phyloP scores from a whole-genome alignment of 2,797 vertebrate genomes.

The Poeciliopsis infans region DNA sequence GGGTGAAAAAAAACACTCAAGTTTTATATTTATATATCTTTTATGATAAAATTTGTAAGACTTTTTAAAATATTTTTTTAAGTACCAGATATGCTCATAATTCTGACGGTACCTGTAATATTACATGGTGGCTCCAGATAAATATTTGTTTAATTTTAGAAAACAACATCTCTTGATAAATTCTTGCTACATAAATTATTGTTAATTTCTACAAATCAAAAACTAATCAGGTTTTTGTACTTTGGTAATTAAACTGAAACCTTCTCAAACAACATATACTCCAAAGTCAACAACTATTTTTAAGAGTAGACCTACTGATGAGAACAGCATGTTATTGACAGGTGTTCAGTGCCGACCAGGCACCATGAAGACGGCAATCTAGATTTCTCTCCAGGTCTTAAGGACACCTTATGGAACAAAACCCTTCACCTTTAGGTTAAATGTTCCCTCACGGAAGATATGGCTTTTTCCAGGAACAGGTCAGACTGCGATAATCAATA shows the following conservation, averaged over 20 bases:
- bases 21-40: too few species aligned
- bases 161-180: neutral
- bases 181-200: neutral
- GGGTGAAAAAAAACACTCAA: neutral
- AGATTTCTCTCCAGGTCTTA: slow-evolving; percentile 39
- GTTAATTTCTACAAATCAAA: neutral
- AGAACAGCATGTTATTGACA: neutral
- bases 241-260: neutral
- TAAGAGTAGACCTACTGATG: neutral
- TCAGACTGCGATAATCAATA: slow-evolving; percentile 67
- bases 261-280: neutral
- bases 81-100: neutral
- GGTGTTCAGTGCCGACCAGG: slow-evolving; percentile 22
- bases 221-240: neutral
- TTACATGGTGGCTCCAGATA: neutral
- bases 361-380: slow-evolving; percentile 8
- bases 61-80: neutral
- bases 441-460: slow-evolving; percentile 56
- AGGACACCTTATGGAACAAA: slow-evolving; percentile 63
- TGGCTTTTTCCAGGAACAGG: slow-evolving; percentile 57
- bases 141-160: neutral
- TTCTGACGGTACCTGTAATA: neutral
- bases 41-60: too few species aligned
- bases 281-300: neutral
- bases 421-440: slow-evolving; percentile 71